phyloP scores from a whole-genome alignment of 1,140 invertebrate species.

The Temnothorax nylanderi region DNA sequence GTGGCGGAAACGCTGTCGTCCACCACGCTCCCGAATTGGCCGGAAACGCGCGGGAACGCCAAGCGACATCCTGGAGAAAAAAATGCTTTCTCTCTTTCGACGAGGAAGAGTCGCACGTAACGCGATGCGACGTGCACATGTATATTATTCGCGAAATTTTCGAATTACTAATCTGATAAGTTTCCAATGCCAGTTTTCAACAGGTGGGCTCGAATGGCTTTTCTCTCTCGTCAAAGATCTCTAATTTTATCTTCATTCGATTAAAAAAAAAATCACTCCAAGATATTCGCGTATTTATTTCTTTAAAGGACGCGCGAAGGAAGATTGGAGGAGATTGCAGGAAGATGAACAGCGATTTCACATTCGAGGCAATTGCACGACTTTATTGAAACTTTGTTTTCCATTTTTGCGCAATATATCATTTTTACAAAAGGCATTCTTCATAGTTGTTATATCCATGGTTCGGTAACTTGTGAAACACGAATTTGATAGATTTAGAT shows the following conservation, averaged over 20 bases:
- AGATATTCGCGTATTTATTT: background rate
- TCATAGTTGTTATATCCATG: background rate
- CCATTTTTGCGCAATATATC: background rate
- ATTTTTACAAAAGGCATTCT: background rate
- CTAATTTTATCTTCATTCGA: background rate
- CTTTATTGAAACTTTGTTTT: conserved; percentile 12
- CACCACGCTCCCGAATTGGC: conserved; percentile 9
- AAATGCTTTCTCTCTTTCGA: background rate
- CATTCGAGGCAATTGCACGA: background rate
- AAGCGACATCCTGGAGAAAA: conserved; percentile 3
- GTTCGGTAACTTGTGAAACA: too few relatives aligned
- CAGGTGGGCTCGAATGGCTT: background rate
- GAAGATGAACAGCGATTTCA: background rate
- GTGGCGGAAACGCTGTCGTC: conserved; percentile 7
- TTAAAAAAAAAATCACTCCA: background rate
- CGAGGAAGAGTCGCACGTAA: background rate
- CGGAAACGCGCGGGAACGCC: conserved; percentile 22
- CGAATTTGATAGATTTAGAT: background rate
- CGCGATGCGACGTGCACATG: background rate
- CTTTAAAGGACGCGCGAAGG: background rate
- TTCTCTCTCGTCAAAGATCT: background rate
- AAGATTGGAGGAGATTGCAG: background rate
- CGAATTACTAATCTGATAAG: background rate
- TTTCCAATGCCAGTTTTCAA: background rate
- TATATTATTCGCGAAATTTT: background rate